Percentiles rank a stretch among this genome's conserved stretches.
Evolutionary conservation across 2,113 vertebrate genomes (phyloP).

Genomic region (Myrmecobius fasciatus): DNA sequence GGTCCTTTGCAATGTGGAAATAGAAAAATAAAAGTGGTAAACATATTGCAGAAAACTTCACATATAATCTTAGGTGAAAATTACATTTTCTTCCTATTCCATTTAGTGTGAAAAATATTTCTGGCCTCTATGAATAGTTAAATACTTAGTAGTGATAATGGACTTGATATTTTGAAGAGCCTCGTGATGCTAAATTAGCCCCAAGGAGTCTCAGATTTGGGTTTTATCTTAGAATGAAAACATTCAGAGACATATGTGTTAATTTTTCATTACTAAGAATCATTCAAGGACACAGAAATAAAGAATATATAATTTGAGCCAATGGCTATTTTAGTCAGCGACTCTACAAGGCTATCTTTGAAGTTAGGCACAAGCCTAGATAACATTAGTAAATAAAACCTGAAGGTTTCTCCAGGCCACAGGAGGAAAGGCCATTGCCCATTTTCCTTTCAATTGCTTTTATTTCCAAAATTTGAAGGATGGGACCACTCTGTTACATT

Average conservation of each 20-base stretch:
- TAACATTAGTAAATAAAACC: not conserved
- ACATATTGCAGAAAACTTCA: not conserved
- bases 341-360: not conserved
- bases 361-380: not conserved
- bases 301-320: no score
- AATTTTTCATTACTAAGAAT: not conserved
- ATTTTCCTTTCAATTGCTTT: not conserved
- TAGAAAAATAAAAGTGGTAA: not conserved
- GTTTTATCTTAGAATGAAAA: not conserved
- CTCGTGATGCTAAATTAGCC: not conserved
- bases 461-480: not conserved
- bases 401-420: not conserved
- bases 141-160: not conserved
- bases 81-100: not conserved
- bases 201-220: not conserved
- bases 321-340: not conserved
- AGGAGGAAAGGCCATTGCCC: not conserved
- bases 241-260: not conserved
- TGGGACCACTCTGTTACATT: not conserved
- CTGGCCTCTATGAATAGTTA: not conserved
- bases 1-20: not conserved
- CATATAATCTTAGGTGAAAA: not conserved
- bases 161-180: not conserved
- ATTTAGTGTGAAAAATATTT: not conserved
- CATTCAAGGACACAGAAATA: not conserved